These are phyloP conservation scores for Drosophila nr. medialis DNA, from an alignment of 2,888 invertebrate species.

Conservation along the genomic window DNA sequence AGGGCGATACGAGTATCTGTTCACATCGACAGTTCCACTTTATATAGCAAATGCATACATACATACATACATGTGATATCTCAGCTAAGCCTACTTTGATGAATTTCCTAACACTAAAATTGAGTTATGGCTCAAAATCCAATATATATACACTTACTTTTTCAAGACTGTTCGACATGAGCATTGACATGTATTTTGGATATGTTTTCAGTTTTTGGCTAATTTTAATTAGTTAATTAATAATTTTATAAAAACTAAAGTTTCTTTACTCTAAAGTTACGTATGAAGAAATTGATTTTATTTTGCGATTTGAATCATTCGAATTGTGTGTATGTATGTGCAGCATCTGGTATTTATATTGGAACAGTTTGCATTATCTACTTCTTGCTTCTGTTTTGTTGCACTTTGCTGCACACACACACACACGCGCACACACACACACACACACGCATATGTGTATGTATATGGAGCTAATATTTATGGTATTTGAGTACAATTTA, in stretches of 20 bases:
- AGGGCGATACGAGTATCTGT: slow-evolving; percentile 25
- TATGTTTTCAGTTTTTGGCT: too few species aligned
- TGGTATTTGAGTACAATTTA: slow-evolving; percentile 62
- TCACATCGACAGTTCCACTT: slow-evolving; percentile 3
- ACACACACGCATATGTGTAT: too few species aligned
- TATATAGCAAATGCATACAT: neutral
- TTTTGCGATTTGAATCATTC: neutral
- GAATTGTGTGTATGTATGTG: neutral
- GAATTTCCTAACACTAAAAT: neutral
- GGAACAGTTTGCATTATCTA: neutral
- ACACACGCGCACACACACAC: neutral
- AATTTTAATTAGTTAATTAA: too few species aligned
- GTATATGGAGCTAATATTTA: slow-evolving; percentile 76
- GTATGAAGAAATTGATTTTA: too few species aligned
- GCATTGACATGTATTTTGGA: too few species aligned
- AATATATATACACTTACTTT: neutral
- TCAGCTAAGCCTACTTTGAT: neutral
- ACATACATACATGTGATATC: neutral
- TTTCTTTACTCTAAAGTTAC: too few species aligned
- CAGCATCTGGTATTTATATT: neutral
- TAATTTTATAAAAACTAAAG: too few species aligned
- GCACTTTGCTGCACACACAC: slow-evolving; percentile 22
- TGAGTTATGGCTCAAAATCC: neutral
- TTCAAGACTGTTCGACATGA: too few species aligned
- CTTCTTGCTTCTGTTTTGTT: slow-evolving; percentile 24